Base-by-base conservation (phyloP, 2,113 vertebrate genomes). In the Atlantisia rogersi region DNA sequence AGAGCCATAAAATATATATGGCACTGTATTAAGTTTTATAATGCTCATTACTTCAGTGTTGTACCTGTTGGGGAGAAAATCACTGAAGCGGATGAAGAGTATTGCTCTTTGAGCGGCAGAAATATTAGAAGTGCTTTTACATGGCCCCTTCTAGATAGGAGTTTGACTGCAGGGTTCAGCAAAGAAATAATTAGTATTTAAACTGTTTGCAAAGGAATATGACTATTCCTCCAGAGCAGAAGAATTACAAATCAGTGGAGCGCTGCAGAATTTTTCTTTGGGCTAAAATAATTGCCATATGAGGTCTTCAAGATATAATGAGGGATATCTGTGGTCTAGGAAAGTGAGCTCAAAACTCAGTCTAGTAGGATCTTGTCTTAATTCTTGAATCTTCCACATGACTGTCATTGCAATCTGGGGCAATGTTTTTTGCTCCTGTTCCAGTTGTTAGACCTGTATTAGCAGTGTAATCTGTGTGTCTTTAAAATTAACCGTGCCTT, bases 21-120 rank as follows among this genome's bases (percentile, higher is more conserved):
- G 86, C 84, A 85, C 75, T 62, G 71, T 94, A 86, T 95, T 96
- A 97, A 96, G 94, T 96, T 97, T 97, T 97, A 97, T 92, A 95
- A 89, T 93, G 64, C 91, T 96, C 92, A 92, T 97, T 97, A 96
- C 91, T 94, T 95, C 84, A 44, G 0, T 75, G 68, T 84, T 94
- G 74, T 96, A 97, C 93, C 94, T 96, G 96, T 96, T 97, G 94
- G 89, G 91, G 93, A 87, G 92, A 81, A 94, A 95, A 92, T 93
- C 92, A 88, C 71, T 88, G 92, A 90, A 93, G 88, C 60, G 10
- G 64, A 76, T 74, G 86, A 95, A 70, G 78, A 81, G 78, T 74
- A 83, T 92, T 96, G 94, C 92, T 97, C 81, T 89, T 89, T 95
- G 95, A 94, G 86, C 82, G 93, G 95, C 89, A 94, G 91, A 96